phyloP scores from a whole-genome alignment of 2,113 vertebrate genomes.

The Crocuta crocuta region DNA sequence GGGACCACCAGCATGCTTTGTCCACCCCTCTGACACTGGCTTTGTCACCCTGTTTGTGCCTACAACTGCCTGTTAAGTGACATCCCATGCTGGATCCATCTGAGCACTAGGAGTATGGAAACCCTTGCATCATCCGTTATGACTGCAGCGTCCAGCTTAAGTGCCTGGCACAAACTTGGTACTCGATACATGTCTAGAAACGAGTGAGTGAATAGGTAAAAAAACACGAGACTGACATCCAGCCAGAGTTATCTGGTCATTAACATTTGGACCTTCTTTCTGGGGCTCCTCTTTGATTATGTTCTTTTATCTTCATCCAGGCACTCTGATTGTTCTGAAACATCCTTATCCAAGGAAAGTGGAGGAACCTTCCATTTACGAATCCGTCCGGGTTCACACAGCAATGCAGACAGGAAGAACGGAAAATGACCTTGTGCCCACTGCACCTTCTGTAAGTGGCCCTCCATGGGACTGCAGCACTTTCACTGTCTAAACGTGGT shows the following conservation, averaged over 20 bases:
- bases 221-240: background rate
- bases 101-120: background rate
- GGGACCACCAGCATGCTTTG: accelerated
- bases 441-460: conserved; percentile 92
- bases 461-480: accelerated
- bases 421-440: conserved; percentile 92
- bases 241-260: background rate
- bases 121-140: background rate
- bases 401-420: conserved; percentile 95
- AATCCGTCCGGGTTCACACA: conserved; percentile 97
- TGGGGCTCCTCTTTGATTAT: background rate
- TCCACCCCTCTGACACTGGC: accelerated
- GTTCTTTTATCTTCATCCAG: conserved; percentile 74
- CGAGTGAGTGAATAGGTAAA: background rate
- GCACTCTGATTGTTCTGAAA: conserved; percentile 89
- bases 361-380: conserved; percentile 97
- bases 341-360: conserved; percentile 94
- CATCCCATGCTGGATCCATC: background rate
- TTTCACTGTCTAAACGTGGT: background rate
- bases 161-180: no score
- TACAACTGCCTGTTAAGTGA: background rate
- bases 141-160: background rate
- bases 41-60: background rate
- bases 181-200: accelerated
- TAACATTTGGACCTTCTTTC: background rate